Base-by-base conservation (phyloP, 2,888 invertebrate species). In the Argyresthia goedartella region DNA sequence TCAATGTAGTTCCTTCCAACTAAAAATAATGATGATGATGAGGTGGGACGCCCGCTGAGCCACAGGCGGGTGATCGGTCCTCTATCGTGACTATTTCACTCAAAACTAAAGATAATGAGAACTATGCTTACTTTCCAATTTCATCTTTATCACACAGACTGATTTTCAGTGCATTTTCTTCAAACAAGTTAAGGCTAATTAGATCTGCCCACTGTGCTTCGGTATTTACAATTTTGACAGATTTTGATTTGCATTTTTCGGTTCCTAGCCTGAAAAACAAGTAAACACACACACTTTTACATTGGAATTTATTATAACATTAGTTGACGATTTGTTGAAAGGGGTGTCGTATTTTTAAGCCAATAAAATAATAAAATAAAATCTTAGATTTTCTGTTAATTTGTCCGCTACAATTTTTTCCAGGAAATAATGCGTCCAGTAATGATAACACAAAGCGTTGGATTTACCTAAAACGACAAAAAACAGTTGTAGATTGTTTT, bases 231-330 rank as follows among this genome's bases (percentile, higher is more conserved):
- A 93, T 92, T 88, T 92, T 91, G 53, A 91, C 87, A 57, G 91
- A 87, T 79, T 97, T 96, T 64, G 96, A 96, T 87, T 97, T 98
- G 81, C 94, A 95, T 81, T 98, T 98, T 84, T 98, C 98, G 61
- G 92, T 91, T 49, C 97, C 98, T 67, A 99, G 89, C 69, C 96
- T 95, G 67, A 47, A 75, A 69, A 8, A 42, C 4, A 39, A 8
- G 3, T 39, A 39, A 8, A 36, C 36, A 8, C 36, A 36, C 7
- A 36, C 39, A 39, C 1, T 39, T 11, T 39, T 39, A 39, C 39
- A n/a, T 11, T 8, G 9, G 9, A 36, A 36, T 36, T 36, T 36
- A 36, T 8, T 36, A 8, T 36, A 36, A 8, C 36, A 36, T 36
- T n/a, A n/a, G 36, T 7, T 36, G 36, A 36, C 36, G 7, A 8